A percentile compares a stretch with the other conserved stretches of the same genome.
Evolutionary conservation across 2,888 invertebrate species (phyloP).

Genomic region (Eupithecia dodoneata): DNA sequence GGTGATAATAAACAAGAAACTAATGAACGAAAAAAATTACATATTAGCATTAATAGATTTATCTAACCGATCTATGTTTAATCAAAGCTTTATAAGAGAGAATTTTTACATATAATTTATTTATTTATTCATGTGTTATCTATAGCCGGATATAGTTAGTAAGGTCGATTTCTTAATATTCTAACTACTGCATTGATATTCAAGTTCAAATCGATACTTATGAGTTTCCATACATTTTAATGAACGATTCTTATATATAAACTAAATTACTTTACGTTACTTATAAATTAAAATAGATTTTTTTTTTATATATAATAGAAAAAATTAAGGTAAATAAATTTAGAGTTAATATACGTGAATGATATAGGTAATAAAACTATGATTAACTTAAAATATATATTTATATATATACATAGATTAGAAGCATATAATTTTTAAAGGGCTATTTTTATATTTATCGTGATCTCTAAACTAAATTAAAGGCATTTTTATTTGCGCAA

Average conservation of each 20-base stretch:
- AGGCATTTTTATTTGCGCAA: neutral
- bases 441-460: neutral
- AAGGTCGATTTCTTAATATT: constrained; percentile 27
- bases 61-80: neutral
- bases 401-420: neutral
- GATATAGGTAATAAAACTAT: neutral
- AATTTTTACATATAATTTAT: neutral
- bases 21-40: neutral
- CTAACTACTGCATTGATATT: constrained; percentile 24
- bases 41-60: neutral
- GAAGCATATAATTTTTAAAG: neutral
- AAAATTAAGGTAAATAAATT: neutral
- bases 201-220: constrained; percentile 19
- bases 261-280: neutral
- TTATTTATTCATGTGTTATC: neutral
- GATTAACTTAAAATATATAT: neutral
- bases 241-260: neutral
- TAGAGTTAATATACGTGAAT: neutral
- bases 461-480: neutral
- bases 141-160: constrained; percentile 13
- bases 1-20: neutral
- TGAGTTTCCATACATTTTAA: constrained; percentile 33
- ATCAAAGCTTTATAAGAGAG: too few relatives aligned
- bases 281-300: neutral
- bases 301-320: too few relatives aligned